Evolutionary conservation across 2,113 vertebrate genomes (phyloP).

Genomic region (Dasyornis broadbenti): DNA sequence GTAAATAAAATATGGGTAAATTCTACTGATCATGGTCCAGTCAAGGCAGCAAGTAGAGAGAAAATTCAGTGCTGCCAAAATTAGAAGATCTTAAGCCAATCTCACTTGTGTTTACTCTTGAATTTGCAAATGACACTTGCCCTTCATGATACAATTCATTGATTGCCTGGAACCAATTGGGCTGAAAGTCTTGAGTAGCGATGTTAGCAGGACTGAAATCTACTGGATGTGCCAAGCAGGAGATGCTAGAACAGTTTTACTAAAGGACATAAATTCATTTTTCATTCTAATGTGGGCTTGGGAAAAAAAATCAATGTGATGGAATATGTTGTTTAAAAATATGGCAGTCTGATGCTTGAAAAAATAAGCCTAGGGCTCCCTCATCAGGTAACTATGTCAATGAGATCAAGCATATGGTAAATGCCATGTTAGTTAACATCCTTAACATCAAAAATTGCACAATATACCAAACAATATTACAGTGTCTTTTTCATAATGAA

Average conservation of each 20-base stretch:
- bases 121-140: not conserved
- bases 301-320: not conserved
- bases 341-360: not conserved
- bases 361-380: conserved; percentile 30
- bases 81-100: not conserved
- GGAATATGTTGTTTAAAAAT: not conserved
- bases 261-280: not conserved
- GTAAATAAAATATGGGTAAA: not conserved
- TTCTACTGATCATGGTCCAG: not conserved
- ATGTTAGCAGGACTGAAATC: not conserved
- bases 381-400: conserved; percentile 31
- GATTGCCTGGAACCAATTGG: not conserved
- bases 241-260: not conserved
- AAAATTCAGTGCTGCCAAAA: not conserved
- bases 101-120: not conserved
- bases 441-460: not conserved
- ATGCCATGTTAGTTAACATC: not conserved
- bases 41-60: not conserved
- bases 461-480: not conserved
- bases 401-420: not conserved
- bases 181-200: not conserved
- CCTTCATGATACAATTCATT: not conserved
- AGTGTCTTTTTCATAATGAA: not conserved
- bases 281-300: not conserved
- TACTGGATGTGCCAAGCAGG: not conserved